These are phyloP conservation scores for Ophraella communa DNA, from an alignment of 2,888 invertebrate genomes.

Conservation along the genomic window DNA sequence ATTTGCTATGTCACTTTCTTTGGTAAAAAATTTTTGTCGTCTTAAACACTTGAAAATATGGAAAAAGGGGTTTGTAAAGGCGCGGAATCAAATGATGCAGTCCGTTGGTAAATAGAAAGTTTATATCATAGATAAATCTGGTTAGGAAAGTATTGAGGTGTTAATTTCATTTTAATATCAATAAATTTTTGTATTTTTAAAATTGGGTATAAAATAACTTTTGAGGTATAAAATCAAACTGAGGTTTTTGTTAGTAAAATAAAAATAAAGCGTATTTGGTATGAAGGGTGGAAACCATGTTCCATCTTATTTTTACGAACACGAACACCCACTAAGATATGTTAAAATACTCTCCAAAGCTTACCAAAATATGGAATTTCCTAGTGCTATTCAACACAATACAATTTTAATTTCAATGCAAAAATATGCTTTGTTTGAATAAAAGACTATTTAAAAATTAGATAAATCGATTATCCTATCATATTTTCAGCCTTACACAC, in stretches of 20 bases:
- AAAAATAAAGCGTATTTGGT: slow-evolving; percentile 42
- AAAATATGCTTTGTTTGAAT: slow-evolving; percentile 39
- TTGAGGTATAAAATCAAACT: background rate
- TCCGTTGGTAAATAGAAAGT: no score
- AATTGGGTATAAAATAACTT: background rate
- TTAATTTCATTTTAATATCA: no score
- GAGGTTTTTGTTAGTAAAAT: slow-evolving; percentile 34
- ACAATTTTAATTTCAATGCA: slow-evolving; percentile 39
- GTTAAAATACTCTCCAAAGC: slow-evolving; percentile 47
- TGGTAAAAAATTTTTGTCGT: no score
- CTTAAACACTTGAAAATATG: no score
- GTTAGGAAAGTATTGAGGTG: no score
- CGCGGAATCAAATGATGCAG: no score
- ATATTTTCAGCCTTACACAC: slow-evolving; percentile 32
- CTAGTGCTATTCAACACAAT: slow-evolving; percentile 34
- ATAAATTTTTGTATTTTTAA: no score
- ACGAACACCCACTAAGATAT: slow-evolving; percentile 44
- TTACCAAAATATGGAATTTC: slow-evolving; percentile 44
- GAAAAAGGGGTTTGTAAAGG: no score
- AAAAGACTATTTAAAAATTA: slow-evolving; percentile 38
- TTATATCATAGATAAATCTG: no score
- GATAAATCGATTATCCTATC: slow-evolving; percentile 26
- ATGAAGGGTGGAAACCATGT: slow-evolving; percentile 26
- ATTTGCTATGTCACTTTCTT: no score
- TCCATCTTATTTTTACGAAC: slow-evolving; percentile 3